phyloP scores from a whole-genome alignment of 2,113 vertebrate genomes.

The Willisornis vidua region DNA sequence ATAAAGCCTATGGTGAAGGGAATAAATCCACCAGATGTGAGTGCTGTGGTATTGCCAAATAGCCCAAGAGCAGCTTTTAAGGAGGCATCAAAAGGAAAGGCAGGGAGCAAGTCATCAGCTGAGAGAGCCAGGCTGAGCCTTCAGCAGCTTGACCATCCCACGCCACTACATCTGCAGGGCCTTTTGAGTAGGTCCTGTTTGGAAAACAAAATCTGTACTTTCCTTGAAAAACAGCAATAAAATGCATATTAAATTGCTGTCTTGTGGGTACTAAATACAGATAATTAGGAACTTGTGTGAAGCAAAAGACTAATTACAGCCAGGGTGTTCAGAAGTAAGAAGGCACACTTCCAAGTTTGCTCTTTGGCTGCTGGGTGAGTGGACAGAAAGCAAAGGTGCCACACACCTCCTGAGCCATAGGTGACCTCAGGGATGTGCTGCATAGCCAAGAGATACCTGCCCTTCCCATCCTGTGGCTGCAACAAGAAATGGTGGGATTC shows the following conservation, averaged over 20 bases:
- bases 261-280: background rate
- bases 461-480: background rate
- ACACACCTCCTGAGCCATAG: background rate
- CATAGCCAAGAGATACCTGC: background rate
- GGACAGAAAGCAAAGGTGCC: background rate
- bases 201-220: constrained; percentile 16
- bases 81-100: background rate
- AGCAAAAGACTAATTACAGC: background rate
- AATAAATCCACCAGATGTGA: background rate
- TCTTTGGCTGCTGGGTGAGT: background rate
- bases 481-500: fast-evolving
- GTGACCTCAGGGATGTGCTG: background rate
- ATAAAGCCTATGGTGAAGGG: background rate
- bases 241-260: background rate
- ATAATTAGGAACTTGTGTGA: background rate
- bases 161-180: background rate
- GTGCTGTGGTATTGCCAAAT: background rate
- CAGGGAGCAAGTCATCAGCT: background rate
- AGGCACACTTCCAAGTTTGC: background rate
- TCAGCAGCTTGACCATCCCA: background rate
- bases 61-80: background rate
- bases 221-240: background rate
- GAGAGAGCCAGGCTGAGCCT: background rate
- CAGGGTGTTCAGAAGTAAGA: background rate
- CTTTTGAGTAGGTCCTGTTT: background rate